These are phyloP conservation scores for Nephrotoma flavescens DNA, from an alignment of 2,888 invertebrate genomes.

Conservation along the genomic window DNA sequence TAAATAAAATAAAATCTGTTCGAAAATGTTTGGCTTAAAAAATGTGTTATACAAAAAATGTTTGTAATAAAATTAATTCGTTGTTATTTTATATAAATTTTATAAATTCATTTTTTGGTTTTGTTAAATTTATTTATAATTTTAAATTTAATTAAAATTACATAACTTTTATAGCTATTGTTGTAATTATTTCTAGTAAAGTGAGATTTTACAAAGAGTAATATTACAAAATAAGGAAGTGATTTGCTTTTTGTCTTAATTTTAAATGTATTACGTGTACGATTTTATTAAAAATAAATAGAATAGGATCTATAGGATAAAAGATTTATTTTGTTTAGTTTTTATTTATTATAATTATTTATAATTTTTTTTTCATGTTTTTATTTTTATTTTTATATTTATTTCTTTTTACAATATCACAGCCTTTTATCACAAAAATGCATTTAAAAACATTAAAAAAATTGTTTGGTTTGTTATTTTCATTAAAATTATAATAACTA, in stretches of 20 bases:
- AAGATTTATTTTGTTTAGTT: not conserved
- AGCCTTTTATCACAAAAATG: not conserved
- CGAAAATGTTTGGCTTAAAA: not conserved
- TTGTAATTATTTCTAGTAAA: not conserved
- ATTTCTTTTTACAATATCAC: not conserved
- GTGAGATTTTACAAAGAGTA: not conserved
- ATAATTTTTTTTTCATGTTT: not conserved
- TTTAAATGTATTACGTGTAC: not conserved
- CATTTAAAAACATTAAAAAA: not conserved
- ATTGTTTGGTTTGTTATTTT: not conserved
- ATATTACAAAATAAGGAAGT: not conserved
- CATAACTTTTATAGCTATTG: not conserved
- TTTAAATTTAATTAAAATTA: not conserved
- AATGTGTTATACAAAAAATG: not conserved
- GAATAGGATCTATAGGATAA: not conserved
- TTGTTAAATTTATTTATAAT: not conserved
- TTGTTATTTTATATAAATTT: not conserved
- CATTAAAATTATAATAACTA: not conserved
- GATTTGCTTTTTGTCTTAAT: not conserved
- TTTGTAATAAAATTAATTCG: not conserved
- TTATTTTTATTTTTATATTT: not conserved
- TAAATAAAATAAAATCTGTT: not conserved
- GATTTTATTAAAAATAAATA: not conserved
- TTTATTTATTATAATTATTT: not conserved
- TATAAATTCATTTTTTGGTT: not conserved